phyloP scores from a whole-genome alignment of 2,797 vertebrate species.

The Mus minutoides region DNA sequence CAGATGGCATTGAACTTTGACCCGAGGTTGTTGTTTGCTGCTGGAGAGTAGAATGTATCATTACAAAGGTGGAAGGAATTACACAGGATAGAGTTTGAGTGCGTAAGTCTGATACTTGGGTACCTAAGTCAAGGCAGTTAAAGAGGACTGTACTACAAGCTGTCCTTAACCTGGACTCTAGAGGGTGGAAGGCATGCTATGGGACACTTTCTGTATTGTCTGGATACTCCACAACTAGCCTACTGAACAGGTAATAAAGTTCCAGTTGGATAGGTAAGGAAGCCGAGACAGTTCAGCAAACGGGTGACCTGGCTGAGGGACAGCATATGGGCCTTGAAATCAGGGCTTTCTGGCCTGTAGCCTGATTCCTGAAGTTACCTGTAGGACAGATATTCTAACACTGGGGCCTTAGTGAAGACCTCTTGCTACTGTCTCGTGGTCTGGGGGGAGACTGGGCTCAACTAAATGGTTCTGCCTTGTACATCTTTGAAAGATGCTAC shows the following conservation, averaged over 20 bases:
- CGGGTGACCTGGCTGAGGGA: neutral
- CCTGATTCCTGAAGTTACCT: no score
- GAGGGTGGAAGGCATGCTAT: neutral
- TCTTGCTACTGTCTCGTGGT: neutral
- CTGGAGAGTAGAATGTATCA: neutral
- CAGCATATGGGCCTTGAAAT: neutral
- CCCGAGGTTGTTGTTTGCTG: neutral
- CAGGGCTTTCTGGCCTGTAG: neutral
- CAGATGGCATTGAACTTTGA: neutral
- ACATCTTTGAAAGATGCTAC: neutral
- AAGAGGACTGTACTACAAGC: no score
- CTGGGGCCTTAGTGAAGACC: no score
- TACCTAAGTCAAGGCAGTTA: neutral
- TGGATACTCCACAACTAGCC: neutral
- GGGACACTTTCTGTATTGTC: neutral
- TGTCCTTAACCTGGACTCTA: neutral
- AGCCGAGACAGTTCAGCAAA: neutral
- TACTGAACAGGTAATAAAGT: neutral
- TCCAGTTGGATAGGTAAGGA: neutral
- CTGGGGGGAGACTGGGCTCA: neutral
- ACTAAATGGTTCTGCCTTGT: neutral
- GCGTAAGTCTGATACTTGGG: neutral
- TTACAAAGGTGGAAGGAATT: accelerated
- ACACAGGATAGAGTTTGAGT: neutral
- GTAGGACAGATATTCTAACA: neutral